Base-by-base conservation (phyloP, 2,888 invertebrate species). In the Apoderus coryli region DNA sequence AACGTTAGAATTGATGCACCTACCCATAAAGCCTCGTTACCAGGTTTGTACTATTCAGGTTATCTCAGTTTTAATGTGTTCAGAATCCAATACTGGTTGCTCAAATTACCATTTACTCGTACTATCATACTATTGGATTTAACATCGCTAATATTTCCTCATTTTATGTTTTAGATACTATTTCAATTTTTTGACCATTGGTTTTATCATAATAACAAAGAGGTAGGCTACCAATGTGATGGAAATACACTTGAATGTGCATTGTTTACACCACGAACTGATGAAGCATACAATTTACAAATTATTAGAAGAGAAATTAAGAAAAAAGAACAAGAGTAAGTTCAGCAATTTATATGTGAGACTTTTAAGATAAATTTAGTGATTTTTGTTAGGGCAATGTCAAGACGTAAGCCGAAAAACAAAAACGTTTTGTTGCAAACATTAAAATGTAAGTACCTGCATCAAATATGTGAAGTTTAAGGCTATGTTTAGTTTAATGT, bases 341-440 rank as follows among this genome's bases (percentile, higher is more conserved):
- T 32, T 7, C 7, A 11, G 12, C 4, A 31, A 16, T 24, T 15
- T 5, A 14, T 19, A 25, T n/a, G n/a, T n/a, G n/a, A n/a, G n/a
- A n/a, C n/a, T n/a, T n/a, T n/a, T n/a, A n/a, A n/a, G n/a, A n/a
- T n/a, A n/a, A n/a, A 10, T 12, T 28, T 7, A 5, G 14, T 25
- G 9, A 33, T 23, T 22, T 32, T 35, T 44, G 44, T 31, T 29
- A 47, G 47, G 19, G 37, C 38, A 34, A 33, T 45, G 25, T 41
- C 45, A 2, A 33, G 37, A 25, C 32, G 44, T 23, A 48, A 45
- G 38, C 47, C 47, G 13, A 48, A 46, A 29, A 43, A 40, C 32
- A 39, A 36, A 14, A 39, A 29, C 31, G 36, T 45, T 34, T 40
- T 48, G 16, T 33, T 45, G 12, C 47, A 49, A 32, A 49, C 48